These are phyloP conservation scores for Carduelis carduelis DNA, from an alignment of 2,797 vertebrate genomes.

Conservation along the genomic window DNA sequence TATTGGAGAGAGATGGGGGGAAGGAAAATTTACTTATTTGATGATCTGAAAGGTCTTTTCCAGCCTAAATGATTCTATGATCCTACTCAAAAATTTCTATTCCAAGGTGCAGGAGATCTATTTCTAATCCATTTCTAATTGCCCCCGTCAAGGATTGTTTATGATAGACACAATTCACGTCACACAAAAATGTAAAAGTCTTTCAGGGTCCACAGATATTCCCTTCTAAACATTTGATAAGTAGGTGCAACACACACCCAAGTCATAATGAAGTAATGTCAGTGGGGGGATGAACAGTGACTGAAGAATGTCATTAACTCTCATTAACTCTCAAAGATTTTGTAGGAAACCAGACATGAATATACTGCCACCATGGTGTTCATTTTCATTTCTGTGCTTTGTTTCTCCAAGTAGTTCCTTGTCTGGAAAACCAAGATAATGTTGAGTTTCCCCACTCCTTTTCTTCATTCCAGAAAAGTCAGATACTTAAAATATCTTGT, in stretches of 20 bases:
- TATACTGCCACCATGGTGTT: background rate
- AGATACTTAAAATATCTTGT: background rate
- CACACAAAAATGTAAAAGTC: background rate
- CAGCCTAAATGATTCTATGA: background rate
- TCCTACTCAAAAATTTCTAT: background rate
- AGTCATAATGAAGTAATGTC: background rate
- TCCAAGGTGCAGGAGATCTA: background rate
- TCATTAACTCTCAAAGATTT: background rate
- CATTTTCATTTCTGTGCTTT: background rate
- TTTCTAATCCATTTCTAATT: background rate
- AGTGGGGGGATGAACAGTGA: background rate
- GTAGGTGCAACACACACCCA: background rate
- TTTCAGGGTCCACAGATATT: background rate
- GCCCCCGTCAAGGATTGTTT: background rate
- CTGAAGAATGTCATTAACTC: background rate
- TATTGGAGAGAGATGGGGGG: background rate
- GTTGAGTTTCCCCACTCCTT: background rate
- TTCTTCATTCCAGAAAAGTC: background rate
- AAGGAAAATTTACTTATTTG: background rate
- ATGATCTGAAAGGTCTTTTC: background rate
- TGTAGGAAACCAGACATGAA: background rate
- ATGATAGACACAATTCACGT: background rate
- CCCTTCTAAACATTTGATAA: background rate
- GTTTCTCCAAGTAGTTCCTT: background rate
- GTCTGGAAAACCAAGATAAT: background rate